Evolutionary conservation across 1,140 invertebrate genomes (phyloP).

Genomic region (Dendroctonus ponderosae): DNA sequence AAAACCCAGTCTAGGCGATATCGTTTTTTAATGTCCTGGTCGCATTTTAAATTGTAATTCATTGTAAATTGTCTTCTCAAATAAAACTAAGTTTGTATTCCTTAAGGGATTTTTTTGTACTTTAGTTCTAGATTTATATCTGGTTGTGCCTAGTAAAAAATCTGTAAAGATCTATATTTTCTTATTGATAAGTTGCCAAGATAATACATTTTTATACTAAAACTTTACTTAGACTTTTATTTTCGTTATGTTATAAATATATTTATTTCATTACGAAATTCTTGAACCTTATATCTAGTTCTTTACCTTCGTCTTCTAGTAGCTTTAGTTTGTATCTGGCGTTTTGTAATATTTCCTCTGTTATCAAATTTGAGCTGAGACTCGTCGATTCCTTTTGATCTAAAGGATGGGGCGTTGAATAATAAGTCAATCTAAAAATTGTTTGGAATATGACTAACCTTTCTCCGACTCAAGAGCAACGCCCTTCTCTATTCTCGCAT

Average conservation of each 20-base stretch:
- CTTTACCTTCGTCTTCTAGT: slow-evolving; percentile 48
- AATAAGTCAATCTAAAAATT: not conserved
- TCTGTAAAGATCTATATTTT: slow-evolving; percentile 34
- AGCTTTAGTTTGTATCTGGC: slow-evolving; percentile 44
- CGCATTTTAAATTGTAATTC: too few species aligned
- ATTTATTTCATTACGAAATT: slow-evolving; percentile 31
- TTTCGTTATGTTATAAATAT: not conserved
- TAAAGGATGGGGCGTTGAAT: not conserved
- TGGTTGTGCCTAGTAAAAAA: slow-evolving; percentile 32
- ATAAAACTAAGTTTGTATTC: too few species aligned
- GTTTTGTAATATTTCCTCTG: slow-evolving; percentile 46
- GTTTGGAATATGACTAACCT: not conserved
- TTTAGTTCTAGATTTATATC: not conserved
- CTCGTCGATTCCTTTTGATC: not conserved
- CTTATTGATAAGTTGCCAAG: slow-evolving; percentile 30
- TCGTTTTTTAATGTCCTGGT: too few species aligned
- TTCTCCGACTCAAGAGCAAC: not conserved
- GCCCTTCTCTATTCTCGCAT: slow-evolving; percentile 3
- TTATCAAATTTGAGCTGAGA: slow-evolving; percentile 30
- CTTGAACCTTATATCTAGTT: slow-evolving; percentile 44
- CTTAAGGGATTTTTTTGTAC: too few species aligned
- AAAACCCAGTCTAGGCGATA: too few species aligned
- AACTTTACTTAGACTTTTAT: not conserved
- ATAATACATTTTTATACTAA: slow-evolving; percentile 11
- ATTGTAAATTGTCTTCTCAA: too few species aligned